Evolutionary conservation across 2,113 vertebrate species (phyloP), one percentile per base, ranked within the genome.

Genomic region (Poeciliopsis retropinna): DNA sequence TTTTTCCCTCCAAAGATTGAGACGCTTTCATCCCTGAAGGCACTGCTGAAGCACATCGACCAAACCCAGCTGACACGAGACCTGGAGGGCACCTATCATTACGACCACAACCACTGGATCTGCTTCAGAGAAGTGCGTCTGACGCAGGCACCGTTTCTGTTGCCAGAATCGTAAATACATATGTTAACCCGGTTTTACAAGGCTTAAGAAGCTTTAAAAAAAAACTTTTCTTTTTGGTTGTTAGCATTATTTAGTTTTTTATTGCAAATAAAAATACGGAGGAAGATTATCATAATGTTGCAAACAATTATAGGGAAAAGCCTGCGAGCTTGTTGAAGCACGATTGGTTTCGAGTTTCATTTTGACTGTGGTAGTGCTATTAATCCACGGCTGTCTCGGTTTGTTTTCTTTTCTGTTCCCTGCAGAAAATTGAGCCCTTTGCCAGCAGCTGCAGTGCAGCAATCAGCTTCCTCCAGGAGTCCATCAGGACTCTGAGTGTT

Each of bases 391-490:
- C n/a, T 27, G 1, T 78, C 34, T 72, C 3, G 76, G 32, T 57
- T 1, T n/a, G 0, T 73, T 9, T 64, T 14, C 11, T 74, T 54
- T 68, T 63, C 41, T 31, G 27, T 67, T 72, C 11, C 79, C 30
- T 54, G 15, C 83, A 96, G 95, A 96, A 95, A 93, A 94, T 96
- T 28, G 95, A 96, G 68, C 88, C 92, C 6, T 96, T 96, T 83
- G 91, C 92, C 70, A 79, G 80, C 68, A 95, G 92, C 78, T 96
- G 96, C 67, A 88, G 88, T 14, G 77, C 80, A 0, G 95, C 96
- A 65, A 88, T 96, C 81, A 60, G 86, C 47, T 95, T 94, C 39
- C 94, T 96, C 10, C 94, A 92, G 51, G 90, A 88, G 47, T 94
- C 95, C 0, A 93, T 95, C 60, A 82, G 78, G 71, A 91, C 89